Conservation (phyloP, 2,797 vertebrate species). For the Chiroxiphia lanceolata region DNA sequence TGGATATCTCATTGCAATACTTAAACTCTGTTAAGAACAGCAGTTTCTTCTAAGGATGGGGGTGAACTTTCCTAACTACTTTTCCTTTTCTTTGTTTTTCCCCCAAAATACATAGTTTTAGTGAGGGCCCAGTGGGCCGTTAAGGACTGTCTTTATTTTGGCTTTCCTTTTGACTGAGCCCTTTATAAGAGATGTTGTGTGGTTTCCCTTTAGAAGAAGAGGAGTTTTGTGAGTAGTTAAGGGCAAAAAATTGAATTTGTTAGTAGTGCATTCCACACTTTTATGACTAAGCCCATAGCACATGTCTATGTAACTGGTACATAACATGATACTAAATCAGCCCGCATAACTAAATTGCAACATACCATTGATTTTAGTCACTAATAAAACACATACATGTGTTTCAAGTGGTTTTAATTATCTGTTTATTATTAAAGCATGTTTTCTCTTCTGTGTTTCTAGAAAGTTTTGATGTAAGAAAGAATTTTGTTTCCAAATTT, state of each 20-base stretch:
- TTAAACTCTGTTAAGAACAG: background rate
- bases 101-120: background rate
- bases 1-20: background rate
- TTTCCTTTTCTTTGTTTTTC: conserved; percentile 29
- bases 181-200: conserved; percentile 22
- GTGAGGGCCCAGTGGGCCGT: conserved; percentile 28
- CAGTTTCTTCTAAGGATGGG: background rate
- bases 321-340: conserved; percentile 65
- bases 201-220: conserved; percentile 43
- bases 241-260: conserved; percentile 63
- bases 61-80: background rate
- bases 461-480: conserved; percentile 39
- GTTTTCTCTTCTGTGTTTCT: conserved; percentile 39
- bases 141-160: conserved; percentile 58
- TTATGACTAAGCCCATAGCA: conserved; percentile 58
- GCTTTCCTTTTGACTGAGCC: conserved; percentile 43
- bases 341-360: conserved; percentile 58
- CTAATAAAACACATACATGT: conserved; percentile 62
- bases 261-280: conserved; percentile 62
- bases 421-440: conserved; percentile 57
- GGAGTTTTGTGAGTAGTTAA: conserved; percentile 41
- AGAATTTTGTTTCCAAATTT: conserved; percentile 43
- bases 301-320: conserved; percentile 62
- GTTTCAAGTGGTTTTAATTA: conserved; percentile 67
- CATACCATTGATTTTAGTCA: conserved; percentile 64